Conservation (phyloP, 2,797 vertebrate genomes). For the Sorex maritimensis region DNA sequence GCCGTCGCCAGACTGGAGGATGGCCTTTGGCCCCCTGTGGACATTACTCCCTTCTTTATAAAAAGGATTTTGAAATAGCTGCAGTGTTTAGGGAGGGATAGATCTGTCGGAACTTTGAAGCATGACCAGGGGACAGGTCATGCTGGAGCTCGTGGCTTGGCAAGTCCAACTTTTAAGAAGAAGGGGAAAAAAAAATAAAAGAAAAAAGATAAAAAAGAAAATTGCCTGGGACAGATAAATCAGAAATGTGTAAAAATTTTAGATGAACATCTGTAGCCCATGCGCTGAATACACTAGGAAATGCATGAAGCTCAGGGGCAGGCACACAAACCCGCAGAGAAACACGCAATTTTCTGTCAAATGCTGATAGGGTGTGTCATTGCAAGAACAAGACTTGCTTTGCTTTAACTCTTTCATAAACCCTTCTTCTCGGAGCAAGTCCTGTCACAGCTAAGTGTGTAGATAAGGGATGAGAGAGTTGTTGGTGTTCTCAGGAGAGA, state of each 20-base stretch:
- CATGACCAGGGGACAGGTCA: conserved; percentile 90
- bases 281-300: conserved; percentile 77
- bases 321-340: not conserved
- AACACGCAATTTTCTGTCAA: not conserved
- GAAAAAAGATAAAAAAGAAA: conserved; percentile 34
- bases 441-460: not conserved
- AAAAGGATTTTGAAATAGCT: conserved; percentile 92
- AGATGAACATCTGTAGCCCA: conserved; percentile 79
- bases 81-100: conserved; percentile 91
- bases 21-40: conserved; percentile 95
- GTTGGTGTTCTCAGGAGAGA: not conserved
- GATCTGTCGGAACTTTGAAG: conserved; percentile 92
- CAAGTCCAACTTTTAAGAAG: conserved; percentile 83
- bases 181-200: conserved; percentile 27
- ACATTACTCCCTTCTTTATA: conserved; percentile 94
- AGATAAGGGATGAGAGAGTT: conserved; percentile 20
- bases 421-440: conserved; percentile 85
- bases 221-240: conserved; percentile 88
- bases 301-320: conserved; percentile 59
- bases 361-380: conserved; percentile 39
- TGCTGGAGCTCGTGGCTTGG: conserved; percentile 88
- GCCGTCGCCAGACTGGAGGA: conserved; percentile 95
- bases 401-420: conserved; percentile 68
- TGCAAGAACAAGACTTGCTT: conserved; percentile 75
- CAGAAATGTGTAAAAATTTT: conserved; percentile 87